Evolutionary conservation across 2,797 vertebrate genomes (phyloP).

Genomic region (Cygnus olor): DNA sequence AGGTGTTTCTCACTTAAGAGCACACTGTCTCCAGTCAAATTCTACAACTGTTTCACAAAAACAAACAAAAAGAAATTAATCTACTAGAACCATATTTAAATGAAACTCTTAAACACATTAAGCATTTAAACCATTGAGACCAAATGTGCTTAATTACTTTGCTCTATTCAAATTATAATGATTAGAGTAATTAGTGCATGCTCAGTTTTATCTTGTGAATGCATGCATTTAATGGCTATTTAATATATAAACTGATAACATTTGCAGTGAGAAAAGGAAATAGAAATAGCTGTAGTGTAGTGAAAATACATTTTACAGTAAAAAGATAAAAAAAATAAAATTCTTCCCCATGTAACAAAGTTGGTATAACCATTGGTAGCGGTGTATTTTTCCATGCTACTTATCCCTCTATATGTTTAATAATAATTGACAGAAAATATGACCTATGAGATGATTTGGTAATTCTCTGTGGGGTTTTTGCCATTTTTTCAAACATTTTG

Average conservation of each 20-base stretch:
- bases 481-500: background rate
- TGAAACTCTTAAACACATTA: conserved; percentile 9
- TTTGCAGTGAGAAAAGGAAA: conserved; percentile 10
- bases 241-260: background rate
- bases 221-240: background rate
- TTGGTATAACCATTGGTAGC: background rate
- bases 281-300: background rate
- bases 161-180: background rate
- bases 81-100: conserved; percentile 3
- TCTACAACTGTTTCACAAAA: background rate
- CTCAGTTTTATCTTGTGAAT: background rate
- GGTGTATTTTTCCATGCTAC: background rate
- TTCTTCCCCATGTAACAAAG: background rate
- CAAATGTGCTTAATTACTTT: conserved; percentile 4
- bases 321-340: rapidly evolving
- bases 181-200: background rate
- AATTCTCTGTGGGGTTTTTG: background rate
- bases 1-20: background rate
- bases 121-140: background rate
- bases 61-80: background rate
- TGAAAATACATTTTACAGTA: background rate
- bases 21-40: background rate
- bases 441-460: background rate
- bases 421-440: background rate
- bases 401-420: background rate